A percentile compares a stretch with the other conserved stretches of the same genome.
phyloP scores from a whole-genome alignment of 2,113 vertebrate species.

The Indicator indicator region DNA sequence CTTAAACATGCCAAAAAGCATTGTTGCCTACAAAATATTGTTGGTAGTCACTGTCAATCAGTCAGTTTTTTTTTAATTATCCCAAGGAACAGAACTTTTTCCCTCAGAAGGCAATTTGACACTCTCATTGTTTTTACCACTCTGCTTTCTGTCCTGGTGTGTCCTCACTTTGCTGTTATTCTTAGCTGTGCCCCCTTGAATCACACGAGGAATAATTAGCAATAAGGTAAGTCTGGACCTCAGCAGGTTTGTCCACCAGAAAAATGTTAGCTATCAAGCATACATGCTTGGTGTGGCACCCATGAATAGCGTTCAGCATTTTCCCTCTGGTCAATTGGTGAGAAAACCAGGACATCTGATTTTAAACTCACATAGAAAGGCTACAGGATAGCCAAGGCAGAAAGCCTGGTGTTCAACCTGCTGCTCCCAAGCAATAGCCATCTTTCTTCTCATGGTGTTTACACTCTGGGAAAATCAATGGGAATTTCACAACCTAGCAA shows the following conservation, averaged over 20 bases:
- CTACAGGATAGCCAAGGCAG: background rate
- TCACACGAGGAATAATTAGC: background rate
- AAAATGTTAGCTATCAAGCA: background rate
- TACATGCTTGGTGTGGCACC: background rate
- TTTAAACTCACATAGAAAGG: background rate
- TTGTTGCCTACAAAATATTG: background rate
- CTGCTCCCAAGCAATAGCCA: background rate
- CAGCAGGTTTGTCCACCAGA: background rate
- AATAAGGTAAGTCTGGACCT: background rate
- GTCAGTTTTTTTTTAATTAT: background rate
- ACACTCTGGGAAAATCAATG: background rate
- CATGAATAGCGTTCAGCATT: background rate
- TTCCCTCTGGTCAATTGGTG: background rate
- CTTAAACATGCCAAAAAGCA: background rate
- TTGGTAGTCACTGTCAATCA: background rate
- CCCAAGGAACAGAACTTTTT: background rate
- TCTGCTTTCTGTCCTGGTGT: background rate
- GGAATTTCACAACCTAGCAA: constrained; percentile 48
- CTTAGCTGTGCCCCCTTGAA: background rate
- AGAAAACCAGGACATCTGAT: background rate
- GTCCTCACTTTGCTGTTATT: background rate
- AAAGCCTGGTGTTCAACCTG: constrained; percentile 5
- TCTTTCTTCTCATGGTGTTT: constrained; percentile 35
- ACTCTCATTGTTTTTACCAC: background rate
- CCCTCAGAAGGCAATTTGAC: background rate